Percentiles rank a stretch among this genome's conserved stretches.
Evolutionary conservation across 2,888 invertebrate species (phyloP).

Genomic region (Magallana nippona): DNA sequence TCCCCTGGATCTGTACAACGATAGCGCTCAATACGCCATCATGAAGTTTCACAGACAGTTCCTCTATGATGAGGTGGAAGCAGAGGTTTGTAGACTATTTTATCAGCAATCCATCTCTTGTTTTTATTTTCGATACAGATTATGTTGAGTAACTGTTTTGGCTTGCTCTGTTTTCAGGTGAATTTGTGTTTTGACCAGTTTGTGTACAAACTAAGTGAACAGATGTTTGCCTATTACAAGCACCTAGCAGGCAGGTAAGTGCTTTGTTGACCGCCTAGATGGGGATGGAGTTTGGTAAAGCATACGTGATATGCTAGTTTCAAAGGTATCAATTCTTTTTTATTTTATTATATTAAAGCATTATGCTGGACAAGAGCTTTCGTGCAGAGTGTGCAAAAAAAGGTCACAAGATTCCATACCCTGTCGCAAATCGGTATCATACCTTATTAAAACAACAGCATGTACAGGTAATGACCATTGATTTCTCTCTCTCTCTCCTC

Average conservation of each 20-base stretch:
- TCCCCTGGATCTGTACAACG: conserved; percentile 98
- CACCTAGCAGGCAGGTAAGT: conserved; percentile 92
- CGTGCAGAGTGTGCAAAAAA: conserved; percentile 95
- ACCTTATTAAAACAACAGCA: conserved; percentile 96
- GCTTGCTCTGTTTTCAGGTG: conserved; percentile 82
- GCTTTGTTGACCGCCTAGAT: no score
- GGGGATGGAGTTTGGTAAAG: no score
- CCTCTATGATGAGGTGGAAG: conserved; percentile 98
- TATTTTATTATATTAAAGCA: conserved; percentile 83
- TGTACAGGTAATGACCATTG: conserved; percentile 84
- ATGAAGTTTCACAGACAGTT: conserved; percentile 98
- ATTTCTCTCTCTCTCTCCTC: no score
- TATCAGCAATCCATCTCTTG: background rate
- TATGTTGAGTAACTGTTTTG: no score
- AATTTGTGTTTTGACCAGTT: conserved; percentile 99
- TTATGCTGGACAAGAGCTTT: conserved; percentile 96
- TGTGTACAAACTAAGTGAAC: conserved; percentile 98
- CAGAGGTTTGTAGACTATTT: conserved; percentile 83
- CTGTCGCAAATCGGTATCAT: conserved; percentile 93
- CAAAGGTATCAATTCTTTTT: no score
- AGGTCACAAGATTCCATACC: conserved; percentile 87
- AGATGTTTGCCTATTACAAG: conserved; percentile 98
- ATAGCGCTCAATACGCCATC: conserved; percentile 97
- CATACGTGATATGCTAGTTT: no score
- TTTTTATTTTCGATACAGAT: no score